These are phyloP conservation scores for Platycnemis pennipes DNA, from an alignment of 2,888 invertebrate species.

Conservation along the genomic window DNA sequence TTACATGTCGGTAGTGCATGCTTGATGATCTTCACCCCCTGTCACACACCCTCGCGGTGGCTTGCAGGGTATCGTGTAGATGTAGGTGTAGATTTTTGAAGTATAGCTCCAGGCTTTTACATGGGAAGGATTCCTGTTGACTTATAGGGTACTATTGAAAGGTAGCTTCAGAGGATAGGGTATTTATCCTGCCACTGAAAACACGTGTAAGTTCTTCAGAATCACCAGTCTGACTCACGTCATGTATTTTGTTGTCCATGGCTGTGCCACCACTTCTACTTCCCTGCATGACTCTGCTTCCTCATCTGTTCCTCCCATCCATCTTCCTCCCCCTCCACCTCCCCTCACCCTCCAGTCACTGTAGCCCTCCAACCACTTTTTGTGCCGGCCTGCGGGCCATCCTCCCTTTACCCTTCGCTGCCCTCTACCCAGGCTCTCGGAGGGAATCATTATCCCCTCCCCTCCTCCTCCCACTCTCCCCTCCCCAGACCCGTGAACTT, in stretches of 20 bases:
- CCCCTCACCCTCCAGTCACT: neutral
- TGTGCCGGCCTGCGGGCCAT: neutral
- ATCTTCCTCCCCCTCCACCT: neutral
- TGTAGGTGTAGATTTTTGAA: too few species aligned
- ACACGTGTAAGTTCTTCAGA: neutral
- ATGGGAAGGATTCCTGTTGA: too few species aligned
- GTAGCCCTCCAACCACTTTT: neutral
- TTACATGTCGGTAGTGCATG: too few species aligned
- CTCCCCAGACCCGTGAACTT: neutral
- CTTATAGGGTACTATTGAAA: too few species aligned
- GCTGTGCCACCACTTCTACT: neutral
- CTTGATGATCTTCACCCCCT: too few species aligned
- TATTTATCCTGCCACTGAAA: too few species aligned
- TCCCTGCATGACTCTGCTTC: neutral
- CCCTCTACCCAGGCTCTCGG: neutral
- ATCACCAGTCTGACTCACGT: too few species aligned
- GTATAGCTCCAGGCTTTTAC: too few species aligned
- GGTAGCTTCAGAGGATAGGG: too few species aligned
- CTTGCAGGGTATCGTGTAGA: too few species aligned
- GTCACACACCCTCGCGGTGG: too few species aligned
- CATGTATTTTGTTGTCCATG: neutral
- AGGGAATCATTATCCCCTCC: neutral
- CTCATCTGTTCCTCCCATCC: neutral
- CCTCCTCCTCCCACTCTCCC: neutral
- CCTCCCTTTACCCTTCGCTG: neutral